Conservation (phyloP, 2,888 invertebrate species). For the Suillia variegata region DNA sequence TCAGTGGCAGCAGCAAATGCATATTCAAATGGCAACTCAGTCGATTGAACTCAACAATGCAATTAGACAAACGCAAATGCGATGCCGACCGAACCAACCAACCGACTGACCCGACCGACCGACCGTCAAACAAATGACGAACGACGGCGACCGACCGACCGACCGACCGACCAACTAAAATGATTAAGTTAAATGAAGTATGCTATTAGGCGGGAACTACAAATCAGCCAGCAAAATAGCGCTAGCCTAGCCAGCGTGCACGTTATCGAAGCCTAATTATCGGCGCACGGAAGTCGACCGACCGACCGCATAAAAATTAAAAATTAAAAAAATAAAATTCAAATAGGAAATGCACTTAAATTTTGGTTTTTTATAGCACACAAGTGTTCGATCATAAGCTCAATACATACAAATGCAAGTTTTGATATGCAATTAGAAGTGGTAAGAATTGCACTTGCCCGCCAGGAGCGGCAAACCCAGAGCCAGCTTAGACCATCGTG, state of each 20-base stretch:
- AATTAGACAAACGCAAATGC: background rate
- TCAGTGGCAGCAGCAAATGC: background rate
- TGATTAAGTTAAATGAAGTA: background rate
- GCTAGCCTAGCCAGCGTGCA: no score
- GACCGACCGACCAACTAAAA: background rate
- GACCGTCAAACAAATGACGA: no score
- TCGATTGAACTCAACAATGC: background rate
- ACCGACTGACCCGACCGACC: background rate
- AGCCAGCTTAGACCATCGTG: no score
- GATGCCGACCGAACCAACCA: no score
- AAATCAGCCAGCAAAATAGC: background rate
- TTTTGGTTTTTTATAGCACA: no score
- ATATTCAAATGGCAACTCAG: background rate
- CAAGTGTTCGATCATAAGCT: no score
- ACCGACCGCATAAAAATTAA: background rate
- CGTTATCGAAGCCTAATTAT: background rate
- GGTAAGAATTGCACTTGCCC: no score
- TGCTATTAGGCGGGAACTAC: background rate
- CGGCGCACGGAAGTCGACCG: background rate
- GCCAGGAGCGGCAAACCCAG: no score
- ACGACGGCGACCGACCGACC: no score
- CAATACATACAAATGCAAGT: no score
- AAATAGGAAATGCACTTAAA: background rate
- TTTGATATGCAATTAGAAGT: no score
- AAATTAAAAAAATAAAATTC: background rate